These are phyloP conservation scores for Chrysotoxum bicinctum DNA, from an alignment of 2,888 invertebrate species.

Conservation along the genomic window DNA sequence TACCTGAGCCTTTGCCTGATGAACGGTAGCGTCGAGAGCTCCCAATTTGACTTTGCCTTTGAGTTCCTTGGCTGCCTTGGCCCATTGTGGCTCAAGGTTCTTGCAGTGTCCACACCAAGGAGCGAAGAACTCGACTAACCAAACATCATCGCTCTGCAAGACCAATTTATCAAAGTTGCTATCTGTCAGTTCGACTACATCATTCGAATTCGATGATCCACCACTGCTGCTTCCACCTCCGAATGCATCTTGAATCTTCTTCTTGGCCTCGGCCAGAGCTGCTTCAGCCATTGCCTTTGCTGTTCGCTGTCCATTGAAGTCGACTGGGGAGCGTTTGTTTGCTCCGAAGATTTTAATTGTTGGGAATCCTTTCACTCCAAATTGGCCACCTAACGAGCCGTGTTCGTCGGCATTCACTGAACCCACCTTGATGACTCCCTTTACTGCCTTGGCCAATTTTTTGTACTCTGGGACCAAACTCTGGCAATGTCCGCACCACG, in stretches of 20 bases:
- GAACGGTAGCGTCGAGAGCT: slow-evolving; percentile 97
- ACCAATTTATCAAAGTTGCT: slow-evolving; percentile 97
- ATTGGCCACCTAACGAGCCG: slow-evolving; percentile 89
- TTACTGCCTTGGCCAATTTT: slow-evolving; percentile 95
- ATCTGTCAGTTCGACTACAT: slow-evolving; percentile 96
- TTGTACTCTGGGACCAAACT: slow-evolving; percentile 95
- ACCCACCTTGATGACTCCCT: slow-evolving; percentile 97
- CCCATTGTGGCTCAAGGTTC: slow-evolving; percentile 98
- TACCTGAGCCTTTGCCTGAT: slow-evolving; percentile 88
- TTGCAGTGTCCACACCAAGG: slow-evolving; percentile 99
- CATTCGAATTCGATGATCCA: slow-evolving; percentile 74
- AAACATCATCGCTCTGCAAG: slow-evolving; percentile 95
- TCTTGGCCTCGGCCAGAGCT: slow-evolving; percentile 89
- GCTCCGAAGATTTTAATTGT: slow-evolving; percentile 96
- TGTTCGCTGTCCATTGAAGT: slow-evolving; percentile 92
- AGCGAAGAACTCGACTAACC: slow-evolving; percentile 99
- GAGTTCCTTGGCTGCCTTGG: slow-evolving; percentile 94
- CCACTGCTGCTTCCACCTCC: slow-evolving; percentile 83
- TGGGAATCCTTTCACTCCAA: slow-evolving; percentile 94
- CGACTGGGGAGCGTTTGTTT: slow-evolving; percentile 91
- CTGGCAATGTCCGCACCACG: slow-evolving; percentile 97
- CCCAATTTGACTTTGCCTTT: slow-evolving; percentile 98
- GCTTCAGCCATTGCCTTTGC: slow-evolving; percentile 93
- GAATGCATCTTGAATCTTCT: slow-evolving; percentile 87
- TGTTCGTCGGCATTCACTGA: slow-evolving; percentile 96